A percentile compares a stretch with the other conserved stretches of the same genome.
phyloP scores from a whole-genome alignment of 2,888 invertebrate genomes.

The Polymixis lichenea region DNA sequence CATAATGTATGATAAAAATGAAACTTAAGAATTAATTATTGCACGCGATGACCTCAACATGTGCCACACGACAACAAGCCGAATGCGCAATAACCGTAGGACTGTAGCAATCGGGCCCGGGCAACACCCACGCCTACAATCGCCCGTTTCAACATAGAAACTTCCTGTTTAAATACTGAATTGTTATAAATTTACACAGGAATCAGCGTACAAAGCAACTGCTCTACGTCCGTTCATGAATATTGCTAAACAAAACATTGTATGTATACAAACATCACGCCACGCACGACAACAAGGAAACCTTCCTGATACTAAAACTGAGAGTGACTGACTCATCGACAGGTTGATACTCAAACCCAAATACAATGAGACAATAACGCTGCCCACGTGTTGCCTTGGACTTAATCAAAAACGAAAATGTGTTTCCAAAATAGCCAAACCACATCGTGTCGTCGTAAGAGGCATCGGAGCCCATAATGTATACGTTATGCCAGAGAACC shows the following conservation, averaged over 20 bases:
- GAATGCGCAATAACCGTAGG: slow-evolving; percentile 82
- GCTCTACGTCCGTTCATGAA: slow-evolving; percentile 63
- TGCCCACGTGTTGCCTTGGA: slow-evolving; percentile 65
- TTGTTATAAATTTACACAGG: slow-evolving; percentile 69
- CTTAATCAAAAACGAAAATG: slow-evolving; percentile 27
- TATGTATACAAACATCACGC: slow-evolving; percentile 52
- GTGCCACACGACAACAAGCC: slow-evolving; percentile 74
- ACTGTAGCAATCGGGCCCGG: slow-evolving; percentile 78
- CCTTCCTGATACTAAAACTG: slow-evolving; percentile 51
- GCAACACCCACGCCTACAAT: slow-evolving; percentile 84
- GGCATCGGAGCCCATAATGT: slow-evolving; percentile 37
- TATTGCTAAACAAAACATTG: slow-evolving; percentile 55
- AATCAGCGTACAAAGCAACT: slow-evolving; percentile 58
- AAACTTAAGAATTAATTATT: slow-evolving; percentile 76
- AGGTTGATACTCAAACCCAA: slow-evolving; percentile 46
- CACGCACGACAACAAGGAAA: slow-evolving; percentile 47
- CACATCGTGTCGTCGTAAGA: slow-evolving; percentile 52
- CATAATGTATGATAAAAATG: slow-evolving; percentile 70
- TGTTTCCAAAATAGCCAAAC: slow-evolving; percentile 20
- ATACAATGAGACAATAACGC: slow-evolving; percentile 60
- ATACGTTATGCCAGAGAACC: slow-evolving; percentile 36
- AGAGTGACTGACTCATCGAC: slow-evolving; percentile 53
- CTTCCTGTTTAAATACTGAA: slow-evolving; percentile 83
- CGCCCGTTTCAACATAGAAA: slow-evolving; percentile 78
- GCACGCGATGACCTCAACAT: slow-evolving; percentile 79